Evolutionary conservation across 2,113 vertebrate species (phyloP), one percentile per base, ranked within the genome.

Genomic region (Hyperopisus bebe): DNA sequence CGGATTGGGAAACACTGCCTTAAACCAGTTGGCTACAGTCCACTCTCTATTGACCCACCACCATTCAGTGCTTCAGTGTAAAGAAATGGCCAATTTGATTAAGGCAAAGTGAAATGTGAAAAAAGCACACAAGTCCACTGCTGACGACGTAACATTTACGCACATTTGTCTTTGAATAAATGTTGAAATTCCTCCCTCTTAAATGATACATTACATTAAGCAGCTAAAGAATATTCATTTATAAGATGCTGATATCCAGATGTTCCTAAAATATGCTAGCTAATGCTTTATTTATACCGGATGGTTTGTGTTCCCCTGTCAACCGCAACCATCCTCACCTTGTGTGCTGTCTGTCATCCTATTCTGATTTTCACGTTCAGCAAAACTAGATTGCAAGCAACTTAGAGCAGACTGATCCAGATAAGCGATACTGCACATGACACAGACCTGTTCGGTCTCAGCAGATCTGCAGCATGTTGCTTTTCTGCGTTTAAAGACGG

Each of bases 71-170:
- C 74, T 80, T 80, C 74, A 42, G 74, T 80, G 17, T 80, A 80
- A 35, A 80, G 35, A 42, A 80, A 80, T 80, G 74, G 35, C 74
- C 74, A 19, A 5, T 80, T 80, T 8, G 31, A 19, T 80, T 80
- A 80, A 80, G 74, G 74, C 74, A 74, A 90, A 21, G 89, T 90
- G 85, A 87, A 47, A 90, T 89, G 51, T 89, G 85, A 85, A 11
- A 66, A 89, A 90, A 77, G 44, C 46, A 87, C 86, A n/a, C 31
- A 11, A 50, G 55, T 50, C 27, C 51, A 48, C 62, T 42, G 24
- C 31, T 88, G 7, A 50, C 86, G 44, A 39, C 47, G 9, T 46
- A 31, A 82, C 46, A 90, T 15, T 55, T n/a, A 82, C 66, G 15
- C 86, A 88, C 74, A 86, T 35, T 82, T 77, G 17, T 82, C 86